Evolutionary conservation across 2,888 invertebrate genomes (phyloP).

Genomic region (Amblyjoppa fuscipennis): DNA sequence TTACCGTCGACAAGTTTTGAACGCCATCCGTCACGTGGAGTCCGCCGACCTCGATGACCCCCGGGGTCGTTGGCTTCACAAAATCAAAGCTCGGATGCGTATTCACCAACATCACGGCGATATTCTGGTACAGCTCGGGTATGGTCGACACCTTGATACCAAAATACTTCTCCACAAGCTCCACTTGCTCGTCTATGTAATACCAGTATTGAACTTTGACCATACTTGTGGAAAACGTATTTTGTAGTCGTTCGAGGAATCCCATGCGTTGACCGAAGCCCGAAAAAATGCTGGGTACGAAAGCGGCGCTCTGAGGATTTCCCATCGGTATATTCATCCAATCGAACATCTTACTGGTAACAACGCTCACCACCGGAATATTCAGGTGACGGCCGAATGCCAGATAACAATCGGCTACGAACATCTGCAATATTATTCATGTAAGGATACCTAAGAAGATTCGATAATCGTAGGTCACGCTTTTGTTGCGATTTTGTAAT

Average conservation of each 20-base stretch:
- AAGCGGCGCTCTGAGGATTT: constrained; percentile 74
- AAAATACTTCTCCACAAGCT: constrained; percentile 73
- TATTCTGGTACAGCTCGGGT: constrained; percentile 75
- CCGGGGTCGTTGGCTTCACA: constrained; percentile 85
- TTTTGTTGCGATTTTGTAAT: background rate
- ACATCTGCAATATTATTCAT: constrained; percentile 70
- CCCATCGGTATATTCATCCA: constrained; percentile 77
- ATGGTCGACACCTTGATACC: constrained; percentile 69
- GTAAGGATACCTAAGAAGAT: background rate
- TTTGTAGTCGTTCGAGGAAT: constrained; percentile 77
- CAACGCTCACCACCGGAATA: constrained; percentile 74
- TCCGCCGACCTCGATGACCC: constrained; percentile 87
- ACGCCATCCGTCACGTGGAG: constrained; percentile 82
- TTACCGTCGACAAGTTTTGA: constrained; percentile 68
- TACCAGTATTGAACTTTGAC: constrained; percentile 65
- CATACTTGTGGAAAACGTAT: constrained; percentile 59
- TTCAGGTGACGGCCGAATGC: constrained; percentile 77
- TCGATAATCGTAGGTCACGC: background rate
- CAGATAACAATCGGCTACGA: constrained; percentile 76
- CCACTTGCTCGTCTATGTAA: constrained; percentile 64
- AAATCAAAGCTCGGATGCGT: constrained; percentile 87
- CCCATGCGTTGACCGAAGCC: constrained; percentile 69
- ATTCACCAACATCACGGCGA: constrained; percentile 85
- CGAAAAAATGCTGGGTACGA: constrained; percentile 71
- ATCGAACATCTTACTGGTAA: constrained; percentile 73